Evolutionary conservation across 2,113 vertebrate species (phyloP), one percentile per base, ranked within the genome.

Genomic region (Erythrocebus patas): DNA sequence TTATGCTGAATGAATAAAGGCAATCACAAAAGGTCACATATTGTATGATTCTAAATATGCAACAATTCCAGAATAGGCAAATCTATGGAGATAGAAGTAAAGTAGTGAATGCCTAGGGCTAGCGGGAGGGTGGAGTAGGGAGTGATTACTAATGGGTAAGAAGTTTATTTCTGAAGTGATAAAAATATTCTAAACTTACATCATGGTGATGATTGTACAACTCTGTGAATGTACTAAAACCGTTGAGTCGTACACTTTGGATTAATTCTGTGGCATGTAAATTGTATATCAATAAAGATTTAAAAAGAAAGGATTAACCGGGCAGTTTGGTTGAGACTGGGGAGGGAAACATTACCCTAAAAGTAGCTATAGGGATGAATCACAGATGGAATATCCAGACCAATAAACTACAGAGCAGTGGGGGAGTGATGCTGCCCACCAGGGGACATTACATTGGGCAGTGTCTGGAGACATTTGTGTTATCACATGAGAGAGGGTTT

Each of bases 251-350:
- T 86, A 72, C 7, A 96, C 23, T 52, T 45, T 40, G 32, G 25
- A 13, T 91, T 43, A 61, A 27, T 96, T 97, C 64, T 76, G n/a
- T 96, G 50, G 50, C 68, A 57, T 45, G 35, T 93, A 80, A 96
- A 89, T 91, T 70, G 13, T 68, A 78, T 92, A 16, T 93, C n/a
- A 89, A 79, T 89, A 86, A 82, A 91, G 23, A 85, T 50, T 7
- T 12, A 45, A 80, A 70, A 72, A 40, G 20, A 91, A 94, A 94
- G 45, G 97, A 75, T 32, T 32, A 95, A 91, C 22, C 16, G 75
- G 72, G 40, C 38, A 75, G 3, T 80, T 93, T 92, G 73, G 25
- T 30, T 43, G 82, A 96, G 52, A 55, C 20, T 70, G n/a, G 50
- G 17, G 38, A 40, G 16, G 48, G 27, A 91, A 91, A 79, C 1